These are phyloP conservation scores for Dendrophyllia cribrosa DNA, from an alignment of 64 coral and sea anemone genomes.

Conservation along the genomic window DNA sequence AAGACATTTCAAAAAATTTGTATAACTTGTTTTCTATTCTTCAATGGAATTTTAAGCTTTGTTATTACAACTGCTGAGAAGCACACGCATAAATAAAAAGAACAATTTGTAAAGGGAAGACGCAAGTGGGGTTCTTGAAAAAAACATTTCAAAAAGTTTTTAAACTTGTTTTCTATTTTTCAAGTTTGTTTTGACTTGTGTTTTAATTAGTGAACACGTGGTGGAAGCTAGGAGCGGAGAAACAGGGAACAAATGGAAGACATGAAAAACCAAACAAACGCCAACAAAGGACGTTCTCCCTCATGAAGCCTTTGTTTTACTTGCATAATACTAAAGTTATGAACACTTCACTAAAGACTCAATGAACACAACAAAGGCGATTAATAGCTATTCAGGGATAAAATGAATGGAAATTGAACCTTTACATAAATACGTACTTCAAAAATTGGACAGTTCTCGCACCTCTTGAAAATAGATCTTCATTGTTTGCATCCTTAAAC, in stretches of 20 bases:
- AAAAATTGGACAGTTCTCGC: neutral
- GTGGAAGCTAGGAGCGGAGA: neutral
- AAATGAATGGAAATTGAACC: neutral
- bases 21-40: constrained; percentile 12
- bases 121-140: neutral
- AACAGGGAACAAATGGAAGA: neutral
- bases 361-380: constrained; percentile 41
- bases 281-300: constrained; percentile 26
- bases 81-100: constrained; percentile 6
- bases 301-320: constrained; percentile 34
- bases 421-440: neutral
- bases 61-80: constrained; percentile 24
- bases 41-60: constrained; percentile 41
- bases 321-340: constrained; percentile 1
- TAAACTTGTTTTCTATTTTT: constrained; percentile 9
- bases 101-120: neutral
- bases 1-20: neutral
- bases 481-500: neutral
- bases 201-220: constrained; percentile 18
- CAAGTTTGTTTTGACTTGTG: constrained; percentile 44
- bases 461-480: neutral
- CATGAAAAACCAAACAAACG: constrained; percentile 20
- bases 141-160: neutral
- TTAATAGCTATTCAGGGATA: constrained; percentile 6
- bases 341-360: constrained; percentile 19